A percentile compares a stretch with the other conserved stretches of the same genome.
Evolutionary conservation across 1,140 invertebrate species (phyloP).

Genomic region (Thaumatotibia leucotreta): DNA sequence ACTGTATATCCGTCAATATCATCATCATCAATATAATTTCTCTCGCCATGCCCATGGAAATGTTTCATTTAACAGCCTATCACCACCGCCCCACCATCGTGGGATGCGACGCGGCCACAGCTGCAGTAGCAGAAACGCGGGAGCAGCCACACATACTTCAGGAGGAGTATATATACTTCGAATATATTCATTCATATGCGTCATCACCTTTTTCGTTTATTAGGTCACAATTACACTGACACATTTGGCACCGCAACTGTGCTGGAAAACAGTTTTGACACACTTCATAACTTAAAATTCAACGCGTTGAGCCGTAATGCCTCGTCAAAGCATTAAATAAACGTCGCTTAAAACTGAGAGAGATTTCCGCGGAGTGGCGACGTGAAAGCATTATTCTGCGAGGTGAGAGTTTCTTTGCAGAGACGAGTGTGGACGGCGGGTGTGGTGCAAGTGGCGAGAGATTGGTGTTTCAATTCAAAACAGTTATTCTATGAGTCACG

Average conservation of each 20-base stretch:
- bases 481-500: too few relatives aligned
- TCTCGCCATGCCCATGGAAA: too few relatives aligned
- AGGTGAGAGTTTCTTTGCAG: constrained; percentile 10
- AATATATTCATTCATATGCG: too few relatives aligned
- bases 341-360: not conserved
- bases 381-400: constrained; percentile 6
- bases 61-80: too few relatives aligned
- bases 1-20: too few relatives aligned
- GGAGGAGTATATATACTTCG: too few relatives aligned
- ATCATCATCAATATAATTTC: too few relatives aligned
- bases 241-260: not conserved
- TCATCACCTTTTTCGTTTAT: not conserved
- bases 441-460: not conserved
- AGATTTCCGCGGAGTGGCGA: not conserved
- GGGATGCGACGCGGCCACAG: too few relatives aligned
- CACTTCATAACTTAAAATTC: not conserved
- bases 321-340: constrained; percentile 10
- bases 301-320: not conserved
- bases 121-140: too few relatives aligned
- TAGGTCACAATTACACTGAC: not conserved
- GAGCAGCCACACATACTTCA: too few relatives aligned
- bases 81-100: too few relatives aligned
- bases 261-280: not conserved
- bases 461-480: too few relatives aligned
- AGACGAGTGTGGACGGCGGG: not conserved